Base-by-base conservation (phyloP, 2,797 vertebrate genomes). In the Sebastes iracundus region DNA sequence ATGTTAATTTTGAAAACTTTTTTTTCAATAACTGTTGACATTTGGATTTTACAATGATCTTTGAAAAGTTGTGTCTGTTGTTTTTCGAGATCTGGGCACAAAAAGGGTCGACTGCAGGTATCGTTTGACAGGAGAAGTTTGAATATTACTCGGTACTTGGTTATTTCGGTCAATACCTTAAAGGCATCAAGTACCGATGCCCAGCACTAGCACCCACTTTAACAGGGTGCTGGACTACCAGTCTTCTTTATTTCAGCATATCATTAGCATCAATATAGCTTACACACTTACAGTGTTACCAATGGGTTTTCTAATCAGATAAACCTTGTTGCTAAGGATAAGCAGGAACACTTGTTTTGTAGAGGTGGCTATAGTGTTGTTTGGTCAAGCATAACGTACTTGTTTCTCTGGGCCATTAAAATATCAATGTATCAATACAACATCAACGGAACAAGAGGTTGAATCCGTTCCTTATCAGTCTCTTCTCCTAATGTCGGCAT, bases 401-500 rank as follows among this genome's bases (percentile, higher is more conserved):
- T 53, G 16, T 67, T 53, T 66, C 67, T 6, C 30, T 56, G 22
- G 71, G 63, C 60, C 53, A 65, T 52, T 81, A 28, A 75, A 75
- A 55, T 33, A 58, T 68, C 32, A 28, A 22, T 64, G 23, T 66
- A 64, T 70, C 69, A 6, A 32, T 79, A 38, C 30, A 81, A 53
- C 25, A 42, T 32, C 38, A n/a, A 64, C 72, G 46, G 18, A 71
- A 38, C 46, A 63, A n/a, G 59, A 87, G 53, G 87, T 78, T 5
- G 53, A 70, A 90, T 77, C 60, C 35, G 27, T 76, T 77, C 61
- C 58, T 85, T 63, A 89, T 93, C 86, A 72, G 77, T 81, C 60
- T 88, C 63, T 72, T 85, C 74, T 79, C 14, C 88, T 84, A 83
- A 90, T 90, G 85, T 68, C 66, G 87, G 90, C 88, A 80, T 77